Conservation (phyloP, 2,113 vertebrate species). For the Eulacestoma nigropectus region DNA sequence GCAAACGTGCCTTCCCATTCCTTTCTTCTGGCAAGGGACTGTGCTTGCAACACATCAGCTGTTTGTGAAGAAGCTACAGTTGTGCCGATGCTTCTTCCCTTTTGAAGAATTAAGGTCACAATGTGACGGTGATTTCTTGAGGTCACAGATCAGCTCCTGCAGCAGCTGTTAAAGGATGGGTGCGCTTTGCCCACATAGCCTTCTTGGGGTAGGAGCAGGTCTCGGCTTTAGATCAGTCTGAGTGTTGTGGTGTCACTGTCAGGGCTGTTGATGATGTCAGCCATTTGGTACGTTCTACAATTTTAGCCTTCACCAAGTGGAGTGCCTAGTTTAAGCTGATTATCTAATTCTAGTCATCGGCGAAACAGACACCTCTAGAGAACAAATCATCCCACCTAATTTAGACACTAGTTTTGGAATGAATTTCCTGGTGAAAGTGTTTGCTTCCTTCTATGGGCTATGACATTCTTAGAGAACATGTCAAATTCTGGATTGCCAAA, state of each 20-base stretch:
- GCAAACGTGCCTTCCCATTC: neutral
- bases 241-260: neutral
- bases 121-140: neutral
- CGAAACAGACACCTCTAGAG: neutral
- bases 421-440: neutral
- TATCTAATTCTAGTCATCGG: neutral
- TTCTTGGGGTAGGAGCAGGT: neutral
- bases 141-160: neutral
- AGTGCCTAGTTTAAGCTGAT: neutral
- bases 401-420: neutral
- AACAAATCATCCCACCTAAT: neutral
- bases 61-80: neutral
- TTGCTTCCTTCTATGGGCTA: neutral
- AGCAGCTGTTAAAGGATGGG: neutral
- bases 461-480: neutral
- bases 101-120: neutral
- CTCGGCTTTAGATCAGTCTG: neutral
- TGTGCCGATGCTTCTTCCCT: neutral
- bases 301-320: neutral
- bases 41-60: neutral
- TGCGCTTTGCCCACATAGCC: neutral
- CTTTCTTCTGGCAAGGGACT: neutral
- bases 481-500: neutral
- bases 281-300: neutral
- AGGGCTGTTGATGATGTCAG: neutral